Conservation (phyloP, 2,113 vertebrate species). For the Gavialis gangeticus region DNA sequence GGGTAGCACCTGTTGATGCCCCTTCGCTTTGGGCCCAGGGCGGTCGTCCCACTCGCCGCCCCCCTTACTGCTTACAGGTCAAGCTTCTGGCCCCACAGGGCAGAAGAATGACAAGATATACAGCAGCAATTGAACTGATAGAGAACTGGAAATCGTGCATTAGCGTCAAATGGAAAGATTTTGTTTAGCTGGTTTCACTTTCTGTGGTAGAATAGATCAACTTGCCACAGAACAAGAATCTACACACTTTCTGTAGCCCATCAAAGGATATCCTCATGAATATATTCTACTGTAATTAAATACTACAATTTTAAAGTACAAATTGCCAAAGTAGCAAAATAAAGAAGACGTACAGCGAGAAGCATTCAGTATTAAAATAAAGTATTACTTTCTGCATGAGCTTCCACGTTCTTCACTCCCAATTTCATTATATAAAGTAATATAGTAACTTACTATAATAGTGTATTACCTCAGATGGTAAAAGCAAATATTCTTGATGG, state of each 20-base stretch:
- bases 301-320: neutral
- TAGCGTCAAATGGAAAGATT: neutral
- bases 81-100: too few relatives aligned
- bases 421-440: neutral
- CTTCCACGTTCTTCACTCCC: neutral
- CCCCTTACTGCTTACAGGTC: neutral
- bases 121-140: neutral
- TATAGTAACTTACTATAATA: too few relatives aligned
- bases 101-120: too few relatives aligned
- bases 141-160: neutral
- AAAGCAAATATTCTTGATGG: constrained; percentile 14
- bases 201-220: neutral
- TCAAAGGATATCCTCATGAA: neutral
- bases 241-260: neutral
- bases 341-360: neutral
- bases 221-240: neutral
- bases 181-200: neutral
- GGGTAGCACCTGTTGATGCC: too few relatives aligned
- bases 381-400: neutral
- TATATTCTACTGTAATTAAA: neutral
- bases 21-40: too few relatives aligned
- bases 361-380: neutral
- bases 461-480: too few relatives aligned
- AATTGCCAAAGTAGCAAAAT: neutral
- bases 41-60: too few relatives aligned